Evolutionary conservation across 2,113 vertebrate genomes (phyloP).

Genomic region (Poecilia latipinna): DNA sequence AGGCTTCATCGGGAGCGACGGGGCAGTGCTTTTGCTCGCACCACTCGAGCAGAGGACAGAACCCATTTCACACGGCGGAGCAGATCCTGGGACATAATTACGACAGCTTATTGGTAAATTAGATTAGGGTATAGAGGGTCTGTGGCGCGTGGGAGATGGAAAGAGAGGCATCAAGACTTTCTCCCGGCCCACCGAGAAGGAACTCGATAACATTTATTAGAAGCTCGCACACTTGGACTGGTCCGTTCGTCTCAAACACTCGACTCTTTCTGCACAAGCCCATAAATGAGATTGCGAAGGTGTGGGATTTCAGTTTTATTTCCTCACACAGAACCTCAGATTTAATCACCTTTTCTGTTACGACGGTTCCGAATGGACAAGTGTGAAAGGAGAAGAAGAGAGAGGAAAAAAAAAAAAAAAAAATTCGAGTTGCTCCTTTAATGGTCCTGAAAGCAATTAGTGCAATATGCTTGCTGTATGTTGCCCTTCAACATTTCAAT

Average conservation of each 20-base stretch:
- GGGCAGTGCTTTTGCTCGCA: slow-evolving; percentile 53
- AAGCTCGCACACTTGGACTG: neutral
- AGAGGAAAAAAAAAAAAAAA: too few relatives aligned
- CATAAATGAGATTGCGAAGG: neutral
- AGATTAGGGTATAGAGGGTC: slow-evolving; percentile 57
- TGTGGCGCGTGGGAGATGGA: slow-evolving; percentile 25
- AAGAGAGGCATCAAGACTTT: slow-evolving; percentile 8
- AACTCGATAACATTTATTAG: neutral
- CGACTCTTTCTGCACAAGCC: neutral
- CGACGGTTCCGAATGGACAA: neutral
- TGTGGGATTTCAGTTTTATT: slow-evolving; percentile 1
- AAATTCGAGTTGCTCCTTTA: neutral
- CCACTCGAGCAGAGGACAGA: slow-evolving; percentile 59
- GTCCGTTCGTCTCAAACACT: neutral
- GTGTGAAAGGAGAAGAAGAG: neutral
- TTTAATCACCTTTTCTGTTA: neutral
- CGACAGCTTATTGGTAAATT: slow-evolving; percentile 73
- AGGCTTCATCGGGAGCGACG: slow-evolving; percentile 38
- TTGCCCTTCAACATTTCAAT: slow-evolving; percentile 1
- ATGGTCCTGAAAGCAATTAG: slow-evolving; percentile 19
- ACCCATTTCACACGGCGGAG: slow-evolving; percentile 58
- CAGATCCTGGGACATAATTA: slow-evolving; percentile 68
- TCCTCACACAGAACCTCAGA: neutral
- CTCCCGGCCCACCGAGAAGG: neutral
- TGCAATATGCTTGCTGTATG: neutral